Conservation (phyloP, 2,888 invertebrate genomes). For the Drosophila limbata region DNA sequence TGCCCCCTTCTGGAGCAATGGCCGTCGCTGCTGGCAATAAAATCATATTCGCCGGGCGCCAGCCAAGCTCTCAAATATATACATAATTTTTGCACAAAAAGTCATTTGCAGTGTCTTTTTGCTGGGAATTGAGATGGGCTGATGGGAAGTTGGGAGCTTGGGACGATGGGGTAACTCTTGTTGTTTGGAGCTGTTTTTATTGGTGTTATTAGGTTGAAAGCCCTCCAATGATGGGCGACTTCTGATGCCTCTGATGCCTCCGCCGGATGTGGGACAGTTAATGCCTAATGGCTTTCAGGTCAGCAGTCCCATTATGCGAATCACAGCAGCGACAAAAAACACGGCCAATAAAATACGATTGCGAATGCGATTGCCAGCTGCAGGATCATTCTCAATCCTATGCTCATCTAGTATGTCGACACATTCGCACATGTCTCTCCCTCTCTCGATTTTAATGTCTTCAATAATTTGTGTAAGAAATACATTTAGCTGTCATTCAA, state of each 20-base stretch:
- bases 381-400: constrained; percentile 3
- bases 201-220: constrained; percentile 80
- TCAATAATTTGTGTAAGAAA: constrained; percentile 46
- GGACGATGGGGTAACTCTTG: constrained; percentile 21
- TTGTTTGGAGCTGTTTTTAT: constrained; percentile 69
- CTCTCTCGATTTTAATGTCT: constrained; percentile 25
- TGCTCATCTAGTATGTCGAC: constrained; percentile 1
- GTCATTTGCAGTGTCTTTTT: constrained; percentile 67
- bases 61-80: constrained; percentile 79
- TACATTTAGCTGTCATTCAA: constrained; percentile 56
- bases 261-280: constrained; percentile 67
- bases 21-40: constrained; percentile 68
- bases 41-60: constrained; percentile 85
- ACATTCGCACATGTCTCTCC: constrained; percentile 3
- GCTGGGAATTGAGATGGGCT: background rate
- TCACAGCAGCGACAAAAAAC: constrained; percentile 57
- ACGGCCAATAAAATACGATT: constrained; percentile 59
- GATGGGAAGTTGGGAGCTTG: background rate
- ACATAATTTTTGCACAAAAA: constrained; percentile 76
- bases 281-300: constrained; percentile 74
- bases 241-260: constrained; percentile 36
- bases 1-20: constrained; percentile 43
- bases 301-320: constrained; percentile 72
- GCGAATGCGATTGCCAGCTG: constrained; percentile 31
- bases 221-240: constrained; percentile 68